A percentile compares a stretch with the other conserved stretches of the same genome.
Conservation (phyloP, 2,888 invertebrate species). For the Ochropacha duplaris region DNA sequence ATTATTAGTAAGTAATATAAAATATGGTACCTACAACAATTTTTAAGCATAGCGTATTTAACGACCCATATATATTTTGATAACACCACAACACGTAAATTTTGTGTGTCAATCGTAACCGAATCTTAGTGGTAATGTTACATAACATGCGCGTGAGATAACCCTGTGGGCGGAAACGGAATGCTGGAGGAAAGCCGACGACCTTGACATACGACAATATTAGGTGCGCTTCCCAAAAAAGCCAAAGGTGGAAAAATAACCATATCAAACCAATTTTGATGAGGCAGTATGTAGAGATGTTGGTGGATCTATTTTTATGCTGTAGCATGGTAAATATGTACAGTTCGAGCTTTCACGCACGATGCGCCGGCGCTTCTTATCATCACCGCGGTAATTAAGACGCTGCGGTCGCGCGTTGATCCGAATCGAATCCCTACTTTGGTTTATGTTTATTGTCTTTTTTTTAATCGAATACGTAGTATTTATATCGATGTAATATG, state of each 20-base stretch:
- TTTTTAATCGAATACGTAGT: background rate
- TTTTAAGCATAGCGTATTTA: background rate
- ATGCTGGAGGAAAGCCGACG: constrained; percentile 80
- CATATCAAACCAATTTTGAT: constrained; percentile 14
- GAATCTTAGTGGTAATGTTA: constrained; percentile 68
- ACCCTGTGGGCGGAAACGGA: constrained; percentile 80
- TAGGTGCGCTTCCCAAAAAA: constrained; percentile 66
- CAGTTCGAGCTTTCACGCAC: constrained; percentile 69
- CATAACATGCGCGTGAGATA: constrained; percentile 77
- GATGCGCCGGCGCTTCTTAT: constrained; percentile 65
- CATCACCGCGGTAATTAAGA: constrained; percentile 64
- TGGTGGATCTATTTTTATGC: constrained; percentile 26
- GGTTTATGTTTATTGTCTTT: constrained; percentile 5
- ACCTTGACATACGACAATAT: constrained; percentile 79
- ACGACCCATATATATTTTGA: constrained; percentile 20
- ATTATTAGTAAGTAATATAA: no score
- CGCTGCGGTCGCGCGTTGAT: constrained; percentile 42
- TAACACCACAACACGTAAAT: constrained; percentile 44
- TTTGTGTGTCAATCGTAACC: constrained; percentile 66
- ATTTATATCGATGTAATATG: background rate
- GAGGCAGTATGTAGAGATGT: constrained; percentile 30
- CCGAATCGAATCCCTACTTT: constrained; percentile 30
- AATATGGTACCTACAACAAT: background rate
- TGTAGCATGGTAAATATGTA: constrained; percentile 37
- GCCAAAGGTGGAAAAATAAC: constrained; percentile 45